Evolutionary conservation across 2,797 vertebrate species (phyloP), one percentile per base, ranked within the genome.

Genomic region (Bradypodion pumilum): DNA sequence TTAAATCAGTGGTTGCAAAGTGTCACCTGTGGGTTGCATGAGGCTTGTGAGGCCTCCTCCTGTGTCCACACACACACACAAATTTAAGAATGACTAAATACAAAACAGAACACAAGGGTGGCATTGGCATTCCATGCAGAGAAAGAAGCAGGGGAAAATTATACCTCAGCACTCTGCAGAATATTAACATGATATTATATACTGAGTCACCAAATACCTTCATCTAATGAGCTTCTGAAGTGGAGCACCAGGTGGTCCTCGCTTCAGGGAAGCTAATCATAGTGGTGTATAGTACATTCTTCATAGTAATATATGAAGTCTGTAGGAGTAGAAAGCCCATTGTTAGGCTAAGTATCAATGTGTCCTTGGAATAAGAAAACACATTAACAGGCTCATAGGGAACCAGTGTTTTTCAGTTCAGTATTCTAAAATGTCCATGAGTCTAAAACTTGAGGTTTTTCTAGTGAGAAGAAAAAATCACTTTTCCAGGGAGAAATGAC

Each of bases 201-300:
- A 1, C 44, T 80, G 86, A 90, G 82, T 86, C 87, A 87, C 69
- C 6, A 56, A 89, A 81, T 80, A 81, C 74, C 78, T 89, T 87
- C 85, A 79, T 40, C 86, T 91, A 75, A 86, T 65, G 89, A 91
- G 86, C 85, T 89, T 69, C 1, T 0, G 37, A 87, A 89, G 63
- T 8, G 60, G 85, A 86, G 78, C 87, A 85, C 75, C 86, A 74
- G 46, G 86, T 74, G 90, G 63, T 42, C 79, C 84, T 82, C 73
- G 82, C 81, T 86, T 35, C 86, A 8, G 8, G 35, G 49, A 75
- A 5, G 19, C 0, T 1, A 90, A 72, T 73, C 56, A 21, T 68
- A 86, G 0, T 25, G 23, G 12, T 3, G 29, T 82, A 29, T 5
- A 0, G 0, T 5, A 81, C 27, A 2, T 80, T 29, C 46, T 62